Evolutionary conservation across 2,113 vertebrate genomes (phyloP).

Genomic region (Paralichthys olivaceus): DNA sequence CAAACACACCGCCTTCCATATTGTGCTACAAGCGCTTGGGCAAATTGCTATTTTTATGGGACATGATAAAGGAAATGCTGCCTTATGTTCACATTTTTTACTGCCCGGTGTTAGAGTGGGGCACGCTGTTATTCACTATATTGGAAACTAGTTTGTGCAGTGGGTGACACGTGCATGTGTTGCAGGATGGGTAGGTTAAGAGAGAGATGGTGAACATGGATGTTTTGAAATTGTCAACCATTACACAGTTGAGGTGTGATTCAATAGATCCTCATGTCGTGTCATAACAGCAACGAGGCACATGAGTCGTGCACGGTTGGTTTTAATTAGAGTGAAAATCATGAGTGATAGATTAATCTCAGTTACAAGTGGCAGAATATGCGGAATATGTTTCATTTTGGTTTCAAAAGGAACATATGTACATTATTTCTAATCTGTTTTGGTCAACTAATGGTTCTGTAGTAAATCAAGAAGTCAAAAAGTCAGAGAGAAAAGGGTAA

Average conservation of each 20-base stretch:
- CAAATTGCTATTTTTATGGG: conserved; percentile 98
- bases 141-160: conserved; percentile 65
- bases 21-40: conserved; percentile 93
- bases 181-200: conserved; percentile 23
- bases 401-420: conserved; percentile 21
- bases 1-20: conserved; percentile 93
- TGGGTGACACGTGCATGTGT: conserved; percentile 28
- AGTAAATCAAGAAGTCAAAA: conserved; percentile 32
- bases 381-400: conserved; percentile 15
- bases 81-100: conserved; percentile 95
- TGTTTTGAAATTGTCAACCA: conserved; percentile 53
- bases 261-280: conserved; percentile 30
- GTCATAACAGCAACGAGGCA: conserved; percentile 36
- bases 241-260: conserved; percentile 45
- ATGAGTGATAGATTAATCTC: conserved; percentile 51
- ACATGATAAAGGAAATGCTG: conserved; percentile 96
- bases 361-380: conserved; percentile 34
- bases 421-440: conserved; percentile 32
- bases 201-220: conserved; percentile 26
- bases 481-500: conserved; percentile 34
- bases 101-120: conserved; percentile 84
- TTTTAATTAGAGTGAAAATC: conserved; percentile 45
- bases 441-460: conserved; percentile 9
- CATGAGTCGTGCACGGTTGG: conserved; percentile 32
- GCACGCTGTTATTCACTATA: conserved; percentile 73